Evolutionary conservation across 2,113 vertebrate species (phyloP).

Genomic region (Neolamprologus modestus): DNA sequence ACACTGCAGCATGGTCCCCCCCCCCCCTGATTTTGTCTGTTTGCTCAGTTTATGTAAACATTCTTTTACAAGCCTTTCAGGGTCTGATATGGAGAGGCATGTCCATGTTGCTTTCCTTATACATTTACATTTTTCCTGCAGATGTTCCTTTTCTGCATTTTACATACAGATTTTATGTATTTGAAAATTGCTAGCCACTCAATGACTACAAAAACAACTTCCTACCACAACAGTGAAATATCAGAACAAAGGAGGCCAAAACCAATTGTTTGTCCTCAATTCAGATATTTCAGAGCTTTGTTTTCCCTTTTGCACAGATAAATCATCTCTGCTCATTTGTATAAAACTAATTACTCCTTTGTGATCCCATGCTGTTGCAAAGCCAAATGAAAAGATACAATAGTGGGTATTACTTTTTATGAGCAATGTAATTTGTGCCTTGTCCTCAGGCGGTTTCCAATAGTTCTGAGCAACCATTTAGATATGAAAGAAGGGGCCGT

Average conservation of each 20-base stretch:
- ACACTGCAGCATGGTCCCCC: neutral
- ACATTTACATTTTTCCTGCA: neutral
- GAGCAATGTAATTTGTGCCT: neutral
- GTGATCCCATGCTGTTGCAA: neutral
- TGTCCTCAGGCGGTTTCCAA: neutral
- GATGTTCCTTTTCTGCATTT: neutral
- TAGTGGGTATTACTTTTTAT: neutral
- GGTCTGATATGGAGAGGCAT: neutral
- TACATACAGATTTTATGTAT: neutral
- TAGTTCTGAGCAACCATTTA: constrained; percentile 25
- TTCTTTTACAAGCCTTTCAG: neutral
- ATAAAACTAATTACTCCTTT: neutral
- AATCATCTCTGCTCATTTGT: neutral
- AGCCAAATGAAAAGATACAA: neutral
- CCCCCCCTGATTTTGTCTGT: neutral
- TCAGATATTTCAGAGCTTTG: neutral
- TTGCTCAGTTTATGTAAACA: neutral
- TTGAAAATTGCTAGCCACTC: neutral
- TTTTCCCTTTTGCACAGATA: neutral
- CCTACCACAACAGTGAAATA: neutral
- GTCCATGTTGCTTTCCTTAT: neutral
- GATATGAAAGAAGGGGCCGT: neutral
- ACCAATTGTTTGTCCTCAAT: neutral
- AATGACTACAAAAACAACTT: neutral
- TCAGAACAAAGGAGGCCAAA: neutral